Evolutionary conservation across 2,888 invertebrate species (phyloP).

Genomic region (Gryllus longicercus): DNA sequence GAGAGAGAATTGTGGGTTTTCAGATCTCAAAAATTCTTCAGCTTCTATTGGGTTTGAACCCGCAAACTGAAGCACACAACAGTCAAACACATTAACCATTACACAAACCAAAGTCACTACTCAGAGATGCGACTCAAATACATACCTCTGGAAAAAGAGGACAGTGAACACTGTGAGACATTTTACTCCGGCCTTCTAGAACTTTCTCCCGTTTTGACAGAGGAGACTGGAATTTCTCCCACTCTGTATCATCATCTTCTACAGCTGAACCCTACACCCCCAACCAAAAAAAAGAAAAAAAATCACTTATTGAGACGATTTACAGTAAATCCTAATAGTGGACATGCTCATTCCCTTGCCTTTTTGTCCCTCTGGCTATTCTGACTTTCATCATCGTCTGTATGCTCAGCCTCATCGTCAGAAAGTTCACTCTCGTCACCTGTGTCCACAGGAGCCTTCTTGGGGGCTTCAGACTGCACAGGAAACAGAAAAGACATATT

Average conservation of each 20-base stretch:
- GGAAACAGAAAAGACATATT: constrained; percentile 36
- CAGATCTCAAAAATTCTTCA: no score
- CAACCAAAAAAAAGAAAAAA: no score
- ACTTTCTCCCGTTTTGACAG: constrained; percentile 80
- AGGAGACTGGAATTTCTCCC: constrained; percentile 89
- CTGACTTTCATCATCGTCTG: constrained; percentile 53
- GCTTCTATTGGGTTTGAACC: no score
- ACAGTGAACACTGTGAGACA: constrained; percentile 95
- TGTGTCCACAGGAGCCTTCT: constrained; percentile 29
- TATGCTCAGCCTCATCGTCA: constrained; percentile 53
- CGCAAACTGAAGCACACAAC: no score
- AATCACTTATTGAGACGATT: no score
- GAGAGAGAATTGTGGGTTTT: no score
- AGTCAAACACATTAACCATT: no score
- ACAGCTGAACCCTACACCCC: constrained; percentile 47
- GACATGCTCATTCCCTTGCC: constrained; percentile 40
- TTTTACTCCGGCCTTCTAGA: constrained; percentile 88
- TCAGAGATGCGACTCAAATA: constrained; percentile 19
- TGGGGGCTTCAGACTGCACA: constrained; percentile 6
- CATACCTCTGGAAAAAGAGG: constrained; percentile 86
- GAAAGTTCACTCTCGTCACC: constrained; percentile 52
- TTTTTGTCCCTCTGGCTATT: constrained; percentile 44
- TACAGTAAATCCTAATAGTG: constrained; percentile 34
- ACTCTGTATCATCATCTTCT: constrained; percentile 81
- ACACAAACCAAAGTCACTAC: no score